Evolutionary conservation across 2,797 vertebrate species (phyloP).

Genomic region (Triplophysa bombifrons): DNA sequence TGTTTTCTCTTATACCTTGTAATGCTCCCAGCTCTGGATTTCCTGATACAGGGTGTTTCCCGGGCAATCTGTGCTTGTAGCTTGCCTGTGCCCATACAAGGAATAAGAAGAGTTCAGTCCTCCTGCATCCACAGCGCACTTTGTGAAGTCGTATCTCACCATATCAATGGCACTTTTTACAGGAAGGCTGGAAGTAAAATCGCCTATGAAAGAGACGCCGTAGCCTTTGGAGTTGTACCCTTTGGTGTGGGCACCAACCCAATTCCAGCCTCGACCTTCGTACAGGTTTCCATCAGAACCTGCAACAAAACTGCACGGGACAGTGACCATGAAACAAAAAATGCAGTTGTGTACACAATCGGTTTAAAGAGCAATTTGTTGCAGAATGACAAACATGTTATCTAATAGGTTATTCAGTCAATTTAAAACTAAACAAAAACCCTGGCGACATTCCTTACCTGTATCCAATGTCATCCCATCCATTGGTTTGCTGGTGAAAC

Average conservation of each 20-base stretch:
- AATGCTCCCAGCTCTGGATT: slow-evolving; percentile 81
- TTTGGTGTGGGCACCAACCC: slow-evolving; percentile 84
- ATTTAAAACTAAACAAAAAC: not conserved
- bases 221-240: slow-evolving; percentile 84
- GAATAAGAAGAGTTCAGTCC: slow-evolving; percentile 69
- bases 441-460: slow-evolving; percentile 70
- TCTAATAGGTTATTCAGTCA: not conserved
- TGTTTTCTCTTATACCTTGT: slow-evolving; percentile 60
- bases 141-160: slow-evolving; percentile 75
- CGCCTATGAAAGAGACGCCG: slow-evolving; percentile 83
- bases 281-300: slow-evolving; percentile 88
- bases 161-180: slow-evolving; percentile 66
- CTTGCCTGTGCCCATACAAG: slow-evolving; percentile 84
- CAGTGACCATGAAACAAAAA: not conserved
- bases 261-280: slow-evolving; percentile 85
- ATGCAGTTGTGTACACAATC: not conserved
- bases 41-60: slow-evolving; percentile 80
- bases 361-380: too few species aligned
- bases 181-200: slow-evolving; percentile 77
- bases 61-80: slow-evolving; percentile 79
- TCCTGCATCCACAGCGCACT: slow-evolving; percentile 71
- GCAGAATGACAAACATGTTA: too few species aligned
- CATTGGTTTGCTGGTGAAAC: slow-evolving; percentile 82
- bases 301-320: slow-evolving; percentile 79
- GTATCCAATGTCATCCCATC: slow-evolving; percentile 92